These are phyloP conservation scores for Scrobipalpa costella DNA, from an alignment of 2,888 invertebrate species.

Conservation along the genomic window DNA sequence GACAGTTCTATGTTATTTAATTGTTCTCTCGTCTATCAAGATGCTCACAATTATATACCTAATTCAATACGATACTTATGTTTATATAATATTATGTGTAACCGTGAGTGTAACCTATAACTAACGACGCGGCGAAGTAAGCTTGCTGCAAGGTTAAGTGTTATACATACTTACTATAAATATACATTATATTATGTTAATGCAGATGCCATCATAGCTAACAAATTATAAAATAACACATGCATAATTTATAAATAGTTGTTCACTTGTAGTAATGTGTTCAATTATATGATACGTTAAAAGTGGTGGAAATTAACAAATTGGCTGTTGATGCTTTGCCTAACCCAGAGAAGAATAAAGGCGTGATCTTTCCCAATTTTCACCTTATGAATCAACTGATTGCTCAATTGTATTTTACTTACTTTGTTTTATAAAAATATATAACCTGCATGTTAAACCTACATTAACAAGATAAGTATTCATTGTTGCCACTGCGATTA, in stretches of 20 bases:
- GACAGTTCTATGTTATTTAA: too few species aligned
- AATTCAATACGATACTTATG: too few species aligned
- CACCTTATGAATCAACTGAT: too few species aligned
- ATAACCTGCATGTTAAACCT: background rate
- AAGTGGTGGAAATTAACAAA: too few species aligned
- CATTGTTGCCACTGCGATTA: background rate
- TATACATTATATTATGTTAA: background rate
- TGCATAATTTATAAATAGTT: background rate
- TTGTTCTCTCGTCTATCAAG: too few species aligned
- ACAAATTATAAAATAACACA: background rate
- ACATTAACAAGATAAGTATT: background rate
- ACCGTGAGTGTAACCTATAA: background rate
- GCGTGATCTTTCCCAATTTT: too few species aligned
- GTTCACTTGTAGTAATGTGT: background rate
- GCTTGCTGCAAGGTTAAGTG: background rate
- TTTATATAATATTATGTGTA: too few species aligned
- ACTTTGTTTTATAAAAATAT: too few species aligned
- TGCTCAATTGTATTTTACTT: too few species aligned
- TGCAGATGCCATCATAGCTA: background rate
- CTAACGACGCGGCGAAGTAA: background rate
- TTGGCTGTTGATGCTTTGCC: too few species aligned
- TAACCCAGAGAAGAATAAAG: too few species aligned
- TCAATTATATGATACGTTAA: background rate
- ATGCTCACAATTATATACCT: too few species aligned
- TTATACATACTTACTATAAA: background rate